phyloP scores from a whole-genome alignment of 1,140 invertebrate genomes.

The Magallana gigas region DNA sequence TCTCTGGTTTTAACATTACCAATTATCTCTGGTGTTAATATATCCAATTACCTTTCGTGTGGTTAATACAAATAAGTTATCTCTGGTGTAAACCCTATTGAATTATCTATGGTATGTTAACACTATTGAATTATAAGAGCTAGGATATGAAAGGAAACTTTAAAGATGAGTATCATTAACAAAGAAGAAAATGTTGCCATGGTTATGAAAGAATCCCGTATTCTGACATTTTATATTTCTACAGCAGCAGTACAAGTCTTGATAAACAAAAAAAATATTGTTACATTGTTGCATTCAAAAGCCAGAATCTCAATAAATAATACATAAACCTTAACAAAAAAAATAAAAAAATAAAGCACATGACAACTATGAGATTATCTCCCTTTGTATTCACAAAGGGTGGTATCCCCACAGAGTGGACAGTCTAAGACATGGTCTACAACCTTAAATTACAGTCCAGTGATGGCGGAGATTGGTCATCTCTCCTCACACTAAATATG shows the following conservation, averaged over 20 bases:
- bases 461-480: not conserved
- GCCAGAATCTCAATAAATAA: constrained; percentile 9
- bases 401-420: not conserved
- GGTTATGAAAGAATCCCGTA: too few species aligned
- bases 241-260: not conserved
- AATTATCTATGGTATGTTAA: not conserved
- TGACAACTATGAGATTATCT: not conserved
- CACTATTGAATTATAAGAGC: constrained; percentile 29
- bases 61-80: too few species aligned
- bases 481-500: not conserved
- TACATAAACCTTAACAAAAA: not conserved
- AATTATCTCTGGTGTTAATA: not conserved
- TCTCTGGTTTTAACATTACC: too few species aligned
- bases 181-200: not conserved
- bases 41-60: too few species aligned
- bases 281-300: constrained; percentile 4
- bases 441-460: not conserved
- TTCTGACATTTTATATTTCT: not conserved
- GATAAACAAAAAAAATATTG: not conserved
- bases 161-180: not conserved
- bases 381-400: not conserved
- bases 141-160: not conserved
- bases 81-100: too few species aligned
- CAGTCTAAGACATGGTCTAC: not conserved
- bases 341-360: not conserved